Evolutionary conservation across 2,113 vertebrate genomes (phyloP).

Genomic region (Vimba vimba): DNA sequence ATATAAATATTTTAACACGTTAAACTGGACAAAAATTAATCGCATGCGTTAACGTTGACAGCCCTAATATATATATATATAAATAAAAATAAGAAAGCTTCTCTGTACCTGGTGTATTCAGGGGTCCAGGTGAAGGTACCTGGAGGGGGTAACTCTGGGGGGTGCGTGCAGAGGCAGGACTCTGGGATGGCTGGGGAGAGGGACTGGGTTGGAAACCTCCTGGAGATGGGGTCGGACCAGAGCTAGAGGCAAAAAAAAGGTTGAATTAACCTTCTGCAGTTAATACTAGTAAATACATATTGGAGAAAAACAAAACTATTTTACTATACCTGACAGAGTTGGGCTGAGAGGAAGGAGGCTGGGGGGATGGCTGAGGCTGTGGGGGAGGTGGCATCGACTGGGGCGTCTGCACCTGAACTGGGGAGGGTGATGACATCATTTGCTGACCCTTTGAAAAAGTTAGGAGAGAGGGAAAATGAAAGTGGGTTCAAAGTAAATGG

Average conservation of each 20-base stretch:
- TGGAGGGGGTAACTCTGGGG: constrained; percentile 88
- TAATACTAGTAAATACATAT: neutral
- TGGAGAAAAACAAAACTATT: neutral
- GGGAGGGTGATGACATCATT: constrained; percentile 89
- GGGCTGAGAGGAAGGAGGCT: constrained; percentile 90
- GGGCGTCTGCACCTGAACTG: constrained; percentile 87
- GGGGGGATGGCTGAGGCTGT: constrained; percentile 88
- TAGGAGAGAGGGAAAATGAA: constrained; percentile 24
- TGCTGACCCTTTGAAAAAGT: constrained; percentile 79
- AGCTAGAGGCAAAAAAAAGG: constrained; percentile 74
- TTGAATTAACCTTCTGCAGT: neutral
- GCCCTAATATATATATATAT: too few relatives aligned
- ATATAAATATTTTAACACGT: too few relatives aligned
- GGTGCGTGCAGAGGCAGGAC: constrained; percentile 88
- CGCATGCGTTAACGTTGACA: too few relatives aligned
- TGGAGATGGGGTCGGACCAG: constrained; percentile 92
- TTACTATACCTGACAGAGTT: constrained; percentile 88
- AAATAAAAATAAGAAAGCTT: neutral
- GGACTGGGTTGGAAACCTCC: constrained; percentile 97
- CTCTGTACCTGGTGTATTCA: constrained; percentile 91
- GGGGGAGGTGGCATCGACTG: constrained; percentile 93
- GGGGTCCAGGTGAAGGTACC: constrained; percentile 91
- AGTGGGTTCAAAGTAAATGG: neutral
- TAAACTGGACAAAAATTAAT: too few relatives aligned
- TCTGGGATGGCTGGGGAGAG: constrained; percentile 94